A percentile compares a stretch with the other conserved stretches of the same genome.
phyloP scores from a whole-genome alignment of 2,113 vertebrate genomes.

The Sarotherodon lohbergeri region DNA sequence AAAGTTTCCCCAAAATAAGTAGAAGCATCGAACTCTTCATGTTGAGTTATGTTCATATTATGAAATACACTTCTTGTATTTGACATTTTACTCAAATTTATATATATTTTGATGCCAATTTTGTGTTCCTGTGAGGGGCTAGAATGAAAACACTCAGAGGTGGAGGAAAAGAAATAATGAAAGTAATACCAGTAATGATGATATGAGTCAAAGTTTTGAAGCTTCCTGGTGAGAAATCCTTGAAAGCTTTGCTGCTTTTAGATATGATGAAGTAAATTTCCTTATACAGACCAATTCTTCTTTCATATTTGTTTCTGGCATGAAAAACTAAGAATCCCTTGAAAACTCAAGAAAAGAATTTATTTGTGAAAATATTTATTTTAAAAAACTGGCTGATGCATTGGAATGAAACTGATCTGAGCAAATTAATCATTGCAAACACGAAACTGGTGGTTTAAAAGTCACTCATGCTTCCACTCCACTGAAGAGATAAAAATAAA shows the following conservation, averaged over 20 bases:
- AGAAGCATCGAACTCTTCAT: background rate
- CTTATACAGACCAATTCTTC: background rate
- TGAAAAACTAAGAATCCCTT: background rate
- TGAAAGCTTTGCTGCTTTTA: background rate
- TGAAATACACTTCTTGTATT: background rate
- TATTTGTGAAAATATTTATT: background rate
- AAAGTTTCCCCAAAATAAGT: background rate
- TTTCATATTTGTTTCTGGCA: background rate
- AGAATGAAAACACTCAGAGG: background rate
- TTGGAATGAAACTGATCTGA: background rate
- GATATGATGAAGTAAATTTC: background rate
- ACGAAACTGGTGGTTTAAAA: background rate
- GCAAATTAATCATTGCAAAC: background rate
- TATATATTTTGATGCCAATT: background rate
- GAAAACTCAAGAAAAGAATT: accelerated
- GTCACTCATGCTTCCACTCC: background rate
- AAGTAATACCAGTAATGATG: background rate
- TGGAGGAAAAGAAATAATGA: background rate
- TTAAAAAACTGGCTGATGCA: background rate
- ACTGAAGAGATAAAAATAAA: background rate
- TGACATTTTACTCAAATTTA: background rate
- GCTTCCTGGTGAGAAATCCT: background rate
- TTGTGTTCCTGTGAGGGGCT: background rate
- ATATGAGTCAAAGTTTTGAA: background rate
- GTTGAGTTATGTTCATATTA: background rate